Evolutionary conservation across 2,113 vertebrate genomes (phyloP).

Genomic region (western clawed frog (Xenopus tropicalis)): DNA sequence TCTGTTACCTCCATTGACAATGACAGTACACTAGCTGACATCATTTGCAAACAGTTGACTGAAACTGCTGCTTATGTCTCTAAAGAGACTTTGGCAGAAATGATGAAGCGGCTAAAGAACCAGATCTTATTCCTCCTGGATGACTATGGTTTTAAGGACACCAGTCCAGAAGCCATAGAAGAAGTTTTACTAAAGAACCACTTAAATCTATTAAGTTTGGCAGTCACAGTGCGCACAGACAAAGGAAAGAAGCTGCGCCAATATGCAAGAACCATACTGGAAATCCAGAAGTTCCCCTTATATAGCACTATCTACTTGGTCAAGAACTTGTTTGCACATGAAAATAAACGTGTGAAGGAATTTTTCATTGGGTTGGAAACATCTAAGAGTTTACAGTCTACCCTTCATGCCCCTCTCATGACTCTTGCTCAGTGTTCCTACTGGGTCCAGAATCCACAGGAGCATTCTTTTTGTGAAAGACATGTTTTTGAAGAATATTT

Average conservation of each 20-base stretch:
- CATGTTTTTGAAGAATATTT: slow-evolving; percentile 39
- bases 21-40: slow-evolving; percentile 40
- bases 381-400: neutral
- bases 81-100: slow-evolving; percentile 39
- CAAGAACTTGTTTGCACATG: slow-evolving; percentile 39
- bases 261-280: slow-evolving; percentile 44
- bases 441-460: slow-evolving; percentile 34
- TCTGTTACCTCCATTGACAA: slow-evolving; percentile 37
- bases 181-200: slow-evolving; percentile 51
- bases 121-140: slow-evolving; percentile 54
- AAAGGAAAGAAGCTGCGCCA: slow-evolving; percentile 31
- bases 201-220: slow-evolving; percentile 42
- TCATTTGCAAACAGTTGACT: slow-evolving; percentile 46
- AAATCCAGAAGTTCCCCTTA: slow-evolving; percentile 48
- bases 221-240: slow-evolving; percentile 45
- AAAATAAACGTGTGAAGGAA: neutral
- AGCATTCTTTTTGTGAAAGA: neutral
- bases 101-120: slow-evolving; percentile 41
- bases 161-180: slow-evolving; percentile 26
- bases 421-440: neutral
- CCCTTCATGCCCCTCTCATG: slow-evolving; percentile 38
- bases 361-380: slow-evolving; percentile 5
- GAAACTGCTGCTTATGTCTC: slow-evolving; percentile 20
- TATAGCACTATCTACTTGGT: slow-evolving; percentile 47
- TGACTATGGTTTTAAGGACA: slow-evolving; percentile 43